These are phyloP conservation scores for Drosophila kepulauana DNA, from an alignment of 1,140 invertebrate species.

Conservation along the genomic window DNA sequence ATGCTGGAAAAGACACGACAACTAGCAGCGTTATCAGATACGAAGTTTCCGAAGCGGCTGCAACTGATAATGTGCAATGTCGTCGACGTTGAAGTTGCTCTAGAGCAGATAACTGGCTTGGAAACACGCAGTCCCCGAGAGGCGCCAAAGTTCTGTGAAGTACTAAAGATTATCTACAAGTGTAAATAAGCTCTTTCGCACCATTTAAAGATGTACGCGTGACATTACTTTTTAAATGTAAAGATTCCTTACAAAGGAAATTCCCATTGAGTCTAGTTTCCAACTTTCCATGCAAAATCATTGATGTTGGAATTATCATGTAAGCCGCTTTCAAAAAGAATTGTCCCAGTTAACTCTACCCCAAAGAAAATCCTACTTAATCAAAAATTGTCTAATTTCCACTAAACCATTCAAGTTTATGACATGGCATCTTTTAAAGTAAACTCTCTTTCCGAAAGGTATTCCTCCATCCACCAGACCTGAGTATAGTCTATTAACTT, in stretches of 20 bases:
- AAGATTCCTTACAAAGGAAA: not conserved
- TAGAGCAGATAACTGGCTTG: conserved; percentile 67
- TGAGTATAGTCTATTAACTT: no score
- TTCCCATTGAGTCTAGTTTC: conserved; percentile 9
- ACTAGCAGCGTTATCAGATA: conserved; percentile 22
- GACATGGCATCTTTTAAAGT: no score
- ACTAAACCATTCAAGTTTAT: no score
- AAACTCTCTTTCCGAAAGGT: no score
- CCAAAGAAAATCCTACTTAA: no score
- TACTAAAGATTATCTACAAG: conserved; percentile 65
- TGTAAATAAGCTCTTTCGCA: conserved; percentile 37
- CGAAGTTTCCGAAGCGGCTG: conserved; percentile 58
- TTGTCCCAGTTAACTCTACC: no score
- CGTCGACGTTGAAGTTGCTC: conserved; percentile 65
- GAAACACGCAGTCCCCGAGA: conserved; percentile 66
- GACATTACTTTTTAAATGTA: not conserved
- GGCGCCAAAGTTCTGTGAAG: conserved; percentile 62
- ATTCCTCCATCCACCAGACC: no score
- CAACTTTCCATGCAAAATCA: not conserved
- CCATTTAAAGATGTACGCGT: conserved; percentile 2
- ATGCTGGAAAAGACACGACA: conserved; percentile 58
- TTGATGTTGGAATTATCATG: no score
- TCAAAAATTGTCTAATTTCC: no score
- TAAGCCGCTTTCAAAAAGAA: no score
- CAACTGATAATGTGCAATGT: conserved; percentile 69